Base-by-base conservation (phyloP, 2,113 vertebrate genomes). In the Uria lomvia region DNA sequence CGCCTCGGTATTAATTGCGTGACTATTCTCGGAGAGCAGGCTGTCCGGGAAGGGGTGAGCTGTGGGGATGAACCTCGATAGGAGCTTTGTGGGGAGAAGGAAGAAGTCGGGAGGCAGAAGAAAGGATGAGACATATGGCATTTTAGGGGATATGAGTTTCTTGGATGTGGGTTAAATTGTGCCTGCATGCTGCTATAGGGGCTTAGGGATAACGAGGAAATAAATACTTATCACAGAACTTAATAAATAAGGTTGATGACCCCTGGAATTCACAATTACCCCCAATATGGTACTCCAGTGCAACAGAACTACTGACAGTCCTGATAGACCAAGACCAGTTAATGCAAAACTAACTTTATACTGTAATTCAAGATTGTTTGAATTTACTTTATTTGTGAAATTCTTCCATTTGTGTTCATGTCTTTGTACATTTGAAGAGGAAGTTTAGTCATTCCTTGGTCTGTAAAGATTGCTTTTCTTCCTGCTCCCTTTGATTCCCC, bases 401-500 rank as follows among this genome's bases (percentile, higher is more conserved):
- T 80, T 72, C 86, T 83, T 93, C 80, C 50, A 55, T 92, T 95
- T 82, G 42, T 80, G 52, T 92, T 92, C 52, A 18, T 26, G 77
- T 78, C 70, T 91, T 92, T 77, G 52, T 80, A 58, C 29, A 36
- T 72, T 89, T 96, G 74, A 90, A 87, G 59, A 38, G 76, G 52
- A 92, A 92, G 82, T 93, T 95, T 89, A 87, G 81, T 40, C 84
- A 76, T 82, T 68, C 91, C 91, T 93, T 95, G 87, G 83, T 92
- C 89, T 68, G 22, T 66, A 71, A 62, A 71, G 90, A 94, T 90
- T 94, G 80, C 94, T 90, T 96, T 98, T 94, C 92, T 97, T 91
- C 86, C 89, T 76, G 53, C 68, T 90, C 34, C 67, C 53, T 97
- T 97, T 98, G 95, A 97, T 96, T 95, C 92, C 68, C 50, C 90